Base-by-base conservation (phyloP, 2,888 invertebrate species). In the Pharmacophagus antenor region DNA sequence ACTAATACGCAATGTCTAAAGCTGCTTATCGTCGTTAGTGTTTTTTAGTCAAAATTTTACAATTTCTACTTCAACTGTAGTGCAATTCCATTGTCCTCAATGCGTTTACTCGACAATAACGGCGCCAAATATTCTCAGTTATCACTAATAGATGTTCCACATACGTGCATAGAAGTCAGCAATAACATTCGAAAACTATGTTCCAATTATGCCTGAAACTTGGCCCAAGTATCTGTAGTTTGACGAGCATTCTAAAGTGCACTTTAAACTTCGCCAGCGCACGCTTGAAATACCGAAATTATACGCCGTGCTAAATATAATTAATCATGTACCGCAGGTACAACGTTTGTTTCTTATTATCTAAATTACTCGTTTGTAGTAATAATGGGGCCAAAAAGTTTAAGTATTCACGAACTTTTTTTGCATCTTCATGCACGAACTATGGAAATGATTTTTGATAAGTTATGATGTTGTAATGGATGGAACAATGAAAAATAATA, bases 211-310 rank as follows among this genome's bases (percentile, higher is more conserved):
- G 46, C 49, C 44, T 37, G 25, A 25, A 60, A 60, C 51, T 60
- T 60, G 60, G 60, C 51, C 56, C 51, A 47, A 51, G 56, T 56
- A 55, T 56, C 56, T 60, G 56, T 47, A 56, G 60, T 56, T 60
- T 60, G 55, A 56, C 25, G 56, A 56, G 47, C 47, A 18, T 31
- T 55, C 22, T 17, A 17, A 46, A 59, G 55, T 50, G 60, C 60
- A 51, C 60, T 60, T 47, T 21, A 21, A 60, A 60, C 51, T 60
- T 60, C 21, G 51, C 20, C 41, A 25, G 41, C 37, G 25, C 46
- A 49, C 55, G 41, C 25, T 56, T 51, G 2, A 17, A 21, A 51
- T 46, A 51, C 46, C 37, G 31, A 50, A 55, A 55, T 51, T 37
- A 31, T 44, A 27, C 50, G 23, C 22, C 52, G 46, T 46, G 18